Evolutionary conservation across 1,140 invertebrate species (phyloP), one percentile per base, ranked within the genome.

Genomic region (Hylaeus anthracinus): DNA sequence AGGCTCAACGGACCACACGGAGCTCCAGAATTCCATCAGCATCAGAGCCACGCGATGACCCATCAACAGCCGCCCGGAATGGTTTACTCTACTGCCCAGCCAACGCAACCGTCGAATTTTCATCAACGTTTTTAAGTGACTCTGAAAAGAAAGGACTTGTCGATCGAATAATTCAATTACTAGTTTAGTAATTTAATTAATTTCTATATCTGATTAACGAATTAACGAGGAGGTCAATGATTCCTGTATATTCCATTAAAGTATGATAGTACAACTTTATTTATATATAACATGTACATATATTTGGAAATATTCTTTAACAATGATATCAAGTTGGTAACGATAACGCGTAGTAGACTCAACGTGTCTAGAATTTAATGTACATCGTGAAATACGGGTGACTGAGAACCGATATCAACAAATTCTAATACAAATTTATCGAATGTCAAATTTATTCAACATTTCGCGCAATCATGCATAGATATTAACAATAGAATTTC

Each of bases 1-100:
- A 91, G 94, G 65, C 85, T 95, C 79, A 94, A 94, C 76, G 94
- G 94, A 1, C 94, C 94, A 6, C 94, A 94, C 26, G 93, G 92
- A n/a, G 92, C 89, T 37, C 90, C 93, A 9, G 93, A 94, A 81
- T 94, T 94, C 86, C 93, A 94, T 82, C 93, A 94, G 67, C 93
- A 94, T 64, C 93, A 93, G 75, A 93, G 86, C 79, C 93, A 94
- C 78, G 86, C 92, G 6, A 94, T 94, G 92, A 92, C 88, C 60
- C 92, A 94, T 80, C 93, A 93, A 74, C 93, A 94, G 77, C 92
- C 92, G 45, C 91, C 88, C 0, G 91, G 92, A n/a, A 94, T 94
- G 93, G 93, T 93, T 55, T 94, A 93, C 79, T 93, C 92, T 45
- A 92, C 92, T 45, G 87, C 91, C 10, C 93, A 93, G 71, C 92